Percentiles rank a stretch among this genome's conserved stretches.
These are phyloP conservation scores for Dynastes tityus DNA, from an alignment of 2,888 invertebrate genomes.

Conservation along the genomic window DNA sequence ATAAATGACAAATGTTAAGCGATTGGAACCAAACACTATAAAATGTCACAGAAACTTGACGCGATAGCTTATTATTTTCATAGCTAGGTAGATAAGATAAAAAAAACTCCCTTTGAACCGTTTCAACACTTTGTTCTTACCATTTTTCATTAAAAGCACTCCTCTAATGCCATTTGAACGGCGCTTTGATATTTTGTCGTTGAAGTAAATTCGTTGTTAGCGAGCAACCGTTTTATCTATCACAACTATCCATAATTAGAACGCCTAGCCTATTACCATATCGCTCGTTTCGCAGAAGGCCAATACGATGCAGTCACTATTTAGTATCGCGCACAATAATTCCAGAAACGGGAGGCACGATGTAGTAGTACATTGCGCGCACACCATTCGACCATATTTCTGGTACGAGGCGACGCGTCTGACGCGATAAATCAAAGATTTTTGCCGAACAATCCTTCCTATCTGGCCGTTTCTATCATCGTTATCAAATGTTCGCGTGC, in stretches of 20 bases:
- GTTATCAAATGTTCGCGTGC: conserved; percentile 35
- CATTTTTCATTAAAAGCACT: too few species aligned
- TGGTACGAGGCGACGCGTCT: conserved; percentile 14
- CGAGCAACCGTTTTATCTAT: too few species aligned
- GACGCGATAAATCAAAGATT: conserved; percentile 36
- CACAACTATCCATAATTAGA: background rate
- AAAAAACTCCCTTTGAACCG: too few species aligned
- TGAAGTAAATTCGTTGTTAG: too few species aligned
- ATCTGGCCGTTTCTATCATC: conserved; percentile 30
- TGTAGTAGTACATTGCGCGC: conserved; percentile 1
- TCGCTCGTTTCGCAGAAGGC: conserved; percentile 2
- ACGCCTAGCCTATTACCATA: conserved; percentile 1
- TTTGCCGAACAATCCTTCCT: conserved; percentile 38
- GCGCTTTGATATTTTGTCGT: too few species aligned
- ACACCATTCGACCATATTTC: conserved; percentile 2
- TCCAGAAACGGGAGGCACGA: conserved; percentile 2
- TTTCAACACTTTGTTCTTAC: too few species aligned
- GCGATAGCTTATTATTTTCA: too few species aligned
- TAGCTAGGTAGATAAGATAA: too few species aligned
- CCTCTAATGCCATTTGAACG: too few species aligned
- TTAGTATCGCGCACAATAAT: conserved; percentile 1
- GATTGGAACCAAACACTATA: too few species aligned
- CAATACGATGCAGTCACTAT: background rate
- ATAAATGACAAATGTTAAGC: too few species aligned
- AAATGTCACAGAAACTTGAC: too few species aligned